Base-by-base conservation (phyloP, 2,797 vertebrate genomes). In the Peromyscus melanophrys region DNA sequence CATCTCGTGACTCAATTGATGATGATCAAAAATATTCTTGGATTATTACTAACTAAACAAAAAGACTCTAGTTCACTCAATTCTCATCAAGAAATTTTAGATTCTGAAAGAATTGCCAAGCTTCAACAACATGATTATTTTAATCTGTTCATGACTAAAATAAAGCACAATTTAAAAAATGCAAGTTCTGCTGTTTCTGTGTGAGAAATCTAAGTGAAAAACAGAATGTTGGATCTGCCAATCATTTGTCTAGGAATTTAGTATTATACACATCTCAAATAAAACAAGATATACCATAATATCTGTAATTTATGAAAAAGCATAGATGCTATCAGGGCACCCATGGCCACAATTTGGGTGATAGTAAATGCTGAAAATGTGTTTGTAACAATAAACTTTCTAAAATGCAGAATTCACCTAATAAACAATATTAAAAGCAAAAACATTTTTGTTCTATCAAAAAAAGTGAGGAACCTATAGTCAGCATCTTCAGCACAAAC, bases 41-140 rank as follows among this genome's bases (percentile, higher is more conserved):
- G 21, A 52, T 73, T 93, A 46, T 46, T 46, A 46, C 43, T 46
- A 49, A 10, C 23, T 69, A 9, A 90, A 59, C 1, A 12, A 3
- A 37, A 40, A 14, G 16, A 5, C 1, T 65, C 14, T 12, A 0
- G 1, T 2, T 34, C 27, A 12, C 14, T 43, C 4, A 46, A 13
- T 46, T 90, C 40, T 76, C 14, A 63, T 80, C 31, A 4, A 10
- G n/a, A 67, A 6, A 86, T 46, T 78, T 77, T 71, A 71, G 73
- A 76, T 61, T 34, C 0, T 37, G 46, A 93, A 37, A 73, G 31
- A 0, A 21, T 88, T 43, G 16, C 52, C 37, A 61, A 86, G 1
- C 6, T 52, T 85, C 1, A 78, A 78, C 16, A 23, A 40, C 4
- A 19, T 27, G 8, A 61, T 7, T 11, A 12, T 40, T 6, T 73